These are phyloP conservation scores for Drosophila kanekoi DNA, from an alignment of 2,888 invertebrate genomes.

Conservation along the genomic window DNA sequence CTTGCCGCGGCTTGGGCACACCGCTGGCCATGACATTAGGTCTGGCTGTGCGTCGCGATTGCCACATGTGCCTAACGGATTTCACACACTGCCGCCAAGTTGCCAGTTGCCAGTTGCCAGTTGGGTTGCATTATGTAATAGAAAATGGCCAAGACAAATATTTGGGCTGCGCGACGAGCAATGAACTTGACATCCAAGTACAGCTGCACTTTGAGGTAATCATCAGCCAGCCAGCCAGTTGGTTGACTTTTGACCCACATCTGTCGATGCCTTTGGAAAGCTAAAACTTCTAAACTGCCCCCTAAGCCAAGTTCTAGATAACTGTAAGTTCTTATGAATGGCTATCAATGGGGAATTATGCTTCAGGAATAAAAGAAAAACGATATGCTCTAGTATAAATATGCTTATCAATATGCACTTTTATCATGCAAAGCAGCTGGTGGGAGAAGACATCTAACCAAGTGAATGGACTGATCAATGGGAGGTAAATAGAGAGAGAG, in stretches of 20 bases:
- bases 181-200: slow-evolving; percentile 48
- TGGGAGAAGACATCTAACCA: slow-evolving; percentile 7
- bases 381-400: slow-evolving; percentile 29
- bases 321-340: slow-evolving; percentile 51
- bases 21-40: slow-evolving; percentile 46
- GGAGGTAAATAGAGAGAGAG: slow-evolving; percentile 3
- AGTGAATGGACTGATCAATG: slow-evolving; percentile 45
- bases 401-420: slow-evolving; percentile 32
- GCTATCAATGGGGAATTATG: slow-evolving; percentile 29
- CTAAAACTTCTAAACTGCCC: neutral
- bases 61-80: slow-evolving; percentile 63
- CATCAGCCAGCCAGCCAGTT: neutral
- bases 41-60: slow-evolving; percentile 37
- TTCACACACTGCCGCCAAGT: slow-evolving; percentile 63
- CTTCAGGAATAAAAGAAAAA: slow-evolving; percentile 23
- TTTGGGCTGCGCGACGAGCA: slow-evolving; percentile 34
- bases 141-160: slow-evolving; percentile 32
- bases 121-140: slow-evolving; percentile 64
- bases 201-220: slow-evolving; percentile 6
- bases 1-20: slow-evolving; percentile 18
- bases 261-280: slow-evolving; percentile 2
- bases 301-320: slow-evolving; percentile 32
- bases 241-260: slow-evolving; percentile 47
- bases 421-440: slow-evolving; percentile 64
- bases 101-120: slow-evolving; percentile 9